These are phyloP conservation scores for Rhinoraja longicauda DNA, from an alignment of 2,797 vertebrate species.

Conservation along the genomic window DNA sequence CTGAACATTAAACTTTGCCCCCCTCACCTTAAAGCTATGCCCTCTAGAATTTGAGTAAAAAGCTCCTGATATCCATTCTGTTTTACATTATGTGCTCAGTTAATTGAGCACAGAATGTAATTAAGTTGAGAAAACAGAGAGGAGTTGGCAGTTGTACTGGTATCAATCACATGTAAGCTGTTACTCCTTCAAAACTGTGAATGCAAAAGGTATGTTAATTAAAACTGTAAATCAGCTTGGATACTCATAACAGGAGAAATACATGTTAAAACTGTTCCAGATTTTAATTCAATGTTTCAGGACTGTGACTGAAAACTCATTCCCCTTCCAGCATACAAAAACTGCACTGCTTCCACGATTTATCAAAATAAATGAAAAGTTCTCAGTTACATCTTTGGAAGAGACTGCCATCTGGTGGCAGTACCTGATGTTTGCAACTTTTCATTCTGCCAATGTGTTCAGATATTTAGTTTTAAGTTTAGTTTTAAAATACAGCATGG, in stretches of 20 bases:
- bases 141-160: not conserved
- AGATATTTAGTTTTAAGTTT: not conserved
- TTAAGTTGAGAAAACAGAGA: not conserved
- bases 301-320: not conserved
- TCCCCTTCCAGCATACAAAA: not conserved
- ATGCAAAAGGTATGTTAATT: not conserved
- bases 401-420: not conserved
- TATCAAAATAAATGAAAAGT: not conserved
- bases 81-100: not conserved
- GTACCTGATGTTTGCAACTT: not conserved
- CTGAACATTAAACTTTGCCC: no score
- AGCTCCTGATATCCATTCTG: not conserved
- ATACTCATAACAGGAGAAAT: not conserved
- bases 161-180: no score
- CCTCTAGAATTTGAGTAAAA: no score
- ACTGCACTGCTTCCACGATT: not conserved
- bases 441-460: not conserved
- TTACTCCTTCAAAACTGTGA: slow-evolving; percentile 7
- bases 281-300: not conserved
- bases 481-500: not conserved
- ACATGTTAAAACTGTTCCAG: not conserved
- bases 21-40: no score
- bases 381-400: not conserved
- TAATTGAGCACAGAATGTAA: no score
- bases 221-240: not conserved